A percentile compares a stretch with the other conserved stretches of the same genome.
phyloP scores from a whole-genome alignment of 2,888 invertebrate species.

The Gortyna flavago region DNA sequence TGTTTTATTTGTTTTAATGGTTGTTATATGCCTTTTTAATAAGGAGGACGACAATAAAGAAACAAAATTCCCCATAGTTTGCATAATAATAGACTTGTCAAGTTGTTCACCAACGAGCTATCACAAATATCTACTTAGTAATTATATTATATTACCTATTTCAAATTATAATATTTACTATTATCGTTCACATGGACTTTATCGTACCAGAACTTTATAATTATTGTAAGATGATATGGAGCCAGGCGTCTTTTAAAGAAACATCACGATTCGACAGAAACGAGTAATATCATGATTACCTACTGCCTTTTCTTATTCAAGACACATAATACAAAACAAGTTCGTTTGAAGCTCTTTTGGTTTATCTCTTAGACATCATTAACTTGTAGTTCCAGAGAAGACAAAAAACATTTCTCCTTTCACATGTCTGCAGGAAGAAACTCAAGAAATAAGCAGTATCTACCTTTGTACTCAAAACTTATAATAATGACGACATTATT shows the following conservation, averaged over 20 bases:
- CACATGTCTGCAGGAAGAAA: neutral
- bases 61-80: no score
- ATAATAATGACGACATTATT: neutral
- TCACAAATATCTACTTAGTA: no score
- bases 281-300: neutral
- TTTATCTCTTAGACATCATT: neutral
- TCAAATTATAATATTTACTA: neutral
- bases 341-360: neutral
- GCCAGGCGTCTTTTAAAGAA: neutral
- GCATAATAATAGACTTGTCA: no score
- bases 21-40: no score
- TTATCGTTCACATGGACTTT: neutral
- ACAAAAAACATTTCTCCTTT: neutral
- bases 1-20: no score
- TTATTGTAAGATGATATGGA: neutral
- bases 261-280: neutral
- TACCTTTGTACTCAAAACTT: neutral
- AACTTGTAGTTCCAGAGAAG: neutral
- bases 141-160: neutral
- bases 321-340: neutral
- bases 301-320: neutral
- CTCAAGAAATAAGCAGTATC: neutral
- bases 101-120: no score
- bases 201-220: neutral
- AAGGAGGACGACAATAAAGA: no score